Evolutionary conservation across 2,113 vertebrate genomes (phyloP), one percentile per base, ranked within the genome.

Genomic region (Ptilorrhoa leucosticta): DNA sequence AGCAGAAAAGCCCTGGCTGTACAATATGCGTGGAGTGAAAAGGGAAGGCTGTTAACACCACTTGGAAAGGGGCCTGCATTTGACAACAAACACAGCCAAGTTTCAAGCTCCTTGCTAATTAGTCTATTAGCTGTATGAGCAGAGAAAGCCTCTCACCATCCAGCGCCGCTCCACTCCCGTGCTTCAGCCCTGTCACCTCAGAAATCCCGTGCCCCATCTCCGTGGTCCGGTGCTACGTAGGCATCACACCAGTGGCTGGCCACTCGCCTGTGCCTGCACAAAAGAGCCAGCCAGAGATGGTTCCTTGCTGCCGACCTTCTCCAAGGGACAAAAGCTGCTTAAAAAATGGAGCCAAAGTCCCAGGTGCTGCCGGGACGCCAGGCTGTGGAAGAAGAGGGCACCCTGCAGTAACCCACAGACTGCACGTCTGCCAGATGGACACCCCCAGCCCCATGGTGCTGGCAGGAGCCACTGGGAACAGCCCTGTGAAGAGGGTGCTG

Each of bases 61-160:
- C 93, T 95, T 97, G 93, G 94, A 97, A 95, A 87, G 83, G 45
- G 86, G 93, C 88, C 88, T 94, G 83, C 90, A 94, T 90, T 95
- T 93, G 92, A 94, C 93, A 96, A 94, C 92, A 95, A 92, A 94
- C 72, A 90, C 68, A 1, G 96, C 92, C 95, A 96, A 96, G 90
- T 93, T 96, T 95, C 53, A 0, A 89, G 83, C 88, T 90, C 73
- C 68, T 92, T 48, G 37, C 86, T 96, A 96, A 96, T 96, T 96
- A 94, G 93, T 92, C 92, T 89, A 78, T 97, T 95, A 96, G 83
- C 82, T 89, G 73, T 73, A 78, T 18, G 88, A 96, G 92, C 81
- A 83, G 72, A 94, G 82, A 93, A 93, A 78, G 82, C 45, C 40
- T 96, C 79, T 95, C 90, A 30, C 88, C 94, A 95, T 81, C 79